Base-by-base conservation (phyloP, 2,113 vertebrate species). In the Chloebia gouldiae region DNA sequence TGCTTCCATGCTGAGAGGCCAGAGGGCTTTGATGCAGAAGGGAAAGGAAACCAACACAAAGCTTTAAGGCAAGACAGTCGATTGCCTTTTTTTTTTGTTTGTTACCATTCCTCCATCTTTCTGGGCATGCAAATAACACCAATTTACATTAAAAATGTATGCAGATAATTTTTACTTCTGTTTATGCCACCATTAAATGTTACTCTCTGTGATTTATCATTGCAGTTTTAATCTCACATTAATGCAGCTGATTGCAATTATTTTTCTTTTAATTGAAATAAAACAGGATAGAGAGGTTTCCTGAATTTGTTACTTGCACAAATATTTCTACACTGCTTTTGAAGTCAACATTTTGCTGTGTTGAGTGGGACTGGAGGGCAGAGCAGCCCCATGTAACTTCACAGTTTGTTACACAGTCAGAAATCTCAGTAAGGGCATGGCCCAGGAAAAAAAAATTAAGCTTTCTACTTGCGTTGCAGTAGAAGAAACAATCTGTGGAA, bases 241-340 rank as follows among this genome's bases (percentile, higher is more conserved):
- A 68, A 75, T 35, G 53, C 1, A 1, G 22, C 64, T 68, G 64
- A 54, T 75, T 10, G 20, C 68, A 78, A 68, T 93, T 88, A 65
- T 93, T 96, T 96, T n/a, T 77, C 63, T 83, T 94, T 88, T 88
- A 91, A 84, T 60, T 64, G 86, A 96, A 94, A 82, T 40, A 31
- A 47, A 78, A 63, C 44, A 73, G 86, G 44, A 39, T 53, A 53
- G 68, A 68, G 76, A 65, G 8, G 19, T 53, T 85, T 59, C 45
- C 54, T 40, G 23, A n/a, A 42, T 60, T 73, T 66, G 11, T 69
- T 23, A 13, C 25, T 86, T 53, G 10, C 35, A 49, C 24, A 40
- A 54, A 57, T 53, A 27, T 54, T 91, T 81, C 65, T 78, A 4
- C 11, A 1, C 7, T 71, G 37, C 28, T 54, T 92, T 84, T 5